These are phyloP conservation scores for Coelogynopora nodosa DNA, from an alignment of 2,888 invertebrate genomes.

Conservation along the genomic window DNA sequence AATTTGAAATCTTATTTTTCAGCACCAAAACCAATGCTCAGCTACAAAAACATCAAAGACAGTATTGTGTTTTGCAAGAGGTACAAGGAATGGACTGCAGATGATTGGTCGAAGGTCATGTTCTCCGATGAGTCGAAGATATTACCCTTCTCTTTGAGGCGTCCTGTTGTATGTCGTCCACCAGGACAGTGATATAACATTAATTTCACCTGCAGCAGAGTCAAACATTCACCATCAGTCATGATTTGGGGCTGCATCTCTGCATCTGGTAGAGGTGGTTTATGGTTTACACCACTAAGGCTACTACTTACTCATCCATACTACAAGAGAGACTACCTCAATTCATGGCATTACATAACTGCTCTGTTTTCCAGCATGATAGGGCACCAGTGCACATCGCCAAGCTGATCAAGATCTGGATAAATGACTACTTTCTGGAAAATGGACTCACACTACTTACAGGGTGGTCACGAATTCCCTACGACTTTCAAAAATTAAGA, in stretches of 20 bases:
- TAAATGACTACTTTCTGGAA: background rate
- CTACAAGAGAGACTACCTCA: background rate
- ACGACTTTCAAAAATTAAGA: too few species aligned
- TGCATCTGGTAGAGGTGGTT: constrained; percentile 50
- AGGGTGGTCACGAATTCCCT: too few species aligned
- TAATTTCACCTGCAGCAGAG: too few species aligned
- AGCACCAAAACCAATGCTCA: constrained; percentile 13
- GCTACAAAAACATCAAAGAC: background rate
- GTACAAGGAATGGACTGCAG: constrained; percentile 17
- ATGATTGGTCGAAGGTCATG: constrained; percentile 19
- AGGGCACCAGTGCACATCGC: background rate
- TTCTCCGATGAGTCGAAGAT: background rate
- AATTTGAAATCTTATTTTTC: constrained; percentile 12
- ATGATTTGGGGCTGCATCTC: constrained; percentile 48
- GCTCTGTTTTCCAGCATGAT: background rate
- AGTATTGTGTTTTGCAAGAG: background rate
- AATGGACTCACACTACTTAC: background rate
- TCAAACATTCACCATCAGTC: too few species aligned
- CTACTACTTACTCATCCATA: background rate
- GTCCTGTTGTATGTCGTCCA: background rate
- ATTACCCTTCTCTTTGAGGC: constrained; percentile 2
- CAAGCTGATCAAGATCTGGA: background rate
- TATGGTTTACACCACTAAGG: constrained; percentile 42
- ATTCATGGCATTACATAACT: background rate
- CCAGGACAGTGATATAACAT: background rate